Conservation (phyloP, 2,113 vertebrate species). For the Callipepla californica region DNA sequence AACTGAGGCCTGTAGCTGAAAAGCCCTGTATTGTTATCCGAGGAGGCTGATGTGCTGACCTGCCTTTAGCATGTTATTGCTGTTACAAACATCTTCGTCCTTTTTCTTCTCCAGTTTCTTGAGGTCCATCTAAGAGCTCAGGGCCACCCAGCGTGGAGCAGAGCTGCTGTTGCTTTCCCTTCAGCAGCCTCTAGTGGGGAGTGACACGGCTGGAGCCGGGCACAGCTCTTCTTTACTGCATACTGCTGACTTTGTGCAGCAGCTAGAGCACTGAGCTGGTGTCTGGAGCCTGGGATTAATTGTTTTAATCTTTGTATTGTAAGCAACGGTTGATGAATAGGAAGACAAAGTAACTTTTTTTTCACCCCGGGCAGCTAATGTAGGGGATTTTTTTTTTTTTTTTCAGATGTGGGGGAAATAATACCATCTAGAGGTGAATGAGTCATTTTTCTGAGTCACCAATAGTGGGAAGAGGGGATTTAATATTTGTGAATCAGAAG, state of each 20-base stretch:
- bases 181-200: constrained; percentile 32
- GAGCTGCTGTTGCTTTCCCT: neutral
- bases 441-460: constrained; percentile 67
- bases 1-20: neutral
- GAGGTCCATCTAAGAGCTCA: neutral
- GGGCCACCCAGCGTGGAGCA: neutral
- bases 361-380: neutral
- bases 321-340: neutral
- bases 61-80: neutral
- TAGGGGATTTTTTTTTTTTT: neutral
- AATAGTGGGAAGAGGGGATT: constrained; percentile 46
- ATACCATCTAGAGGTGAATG: constrained; percentile 55
- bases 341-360: neutral
- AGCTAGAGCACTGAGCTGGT: neutral
- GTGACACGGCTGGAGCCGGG: rapidly evolving
- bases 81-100: neutral
- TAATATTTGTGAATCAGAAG: constrained; percentile 66
- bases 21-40: neutral
- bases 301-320: neutral
- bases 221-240: neutral
- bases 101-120: neutral
- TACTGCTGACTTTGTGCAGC: neutral
- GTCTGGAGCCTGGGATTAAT: neutral
- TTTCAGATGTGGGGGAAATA: neutral
- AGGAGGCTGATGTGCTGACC: neutral